Evolutionary conservation across 2,888 invertebrate genomes (phyloP).

Genomic region (Trisateles emortualis): DNA sequence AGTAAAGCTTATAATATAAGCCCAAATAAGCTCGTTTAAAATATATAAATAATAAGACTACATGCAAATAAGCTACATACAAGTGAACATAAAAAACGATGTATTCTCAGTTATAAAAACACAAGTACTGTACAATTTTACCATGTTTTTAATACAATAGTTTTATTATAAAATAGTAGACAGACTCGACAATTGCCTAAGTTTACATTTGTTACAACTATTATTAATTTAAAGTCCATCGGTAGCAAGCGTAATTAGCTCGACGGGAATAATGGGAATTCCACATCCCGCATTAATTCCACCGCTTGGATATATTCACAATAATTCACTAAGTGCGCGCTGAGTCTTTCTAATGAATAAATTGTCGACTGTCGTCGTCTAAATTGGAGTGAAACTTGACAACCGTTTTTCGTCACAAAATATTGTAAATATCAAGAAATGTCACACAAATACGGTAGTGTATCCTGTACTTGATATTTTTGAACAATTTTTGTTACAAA

Average conservation of each 20-base stretch:
- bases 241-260: background rate
- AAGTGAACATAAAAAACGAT: constrained; percentile 24
- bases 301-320: too few species aligned
- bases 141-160: background rate
- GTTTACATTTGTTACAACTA: background rate
- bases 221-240: background rate
- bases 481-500: too few species aligned
- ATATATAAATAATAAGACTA: background rate
- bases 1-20: too few species aligned
- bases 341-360: too few species aligned
- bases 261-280: background rate
- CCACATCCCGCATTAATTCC: background rate
- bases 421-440: too few species aligned
- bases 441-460: too few species aligned
- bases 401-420: too few species aligned
- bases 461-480: too few species aligned
- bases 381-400: too few species aligned
- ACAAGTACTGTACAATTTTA: constrained; percentile 2
- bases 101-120: constrained; percentile 23
- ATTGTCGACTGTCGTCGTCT: too few species aligned
- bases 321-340: too few species aligned
- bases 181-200: background rate
- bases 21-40: constrained; percentile 1
- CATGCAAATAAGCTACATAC: background rate
- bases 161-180: background rate